A percentile compares a stretch with the other conserved stretches of the same genome.
Conservation (phyloP, 2,797 vertebrate genomes). For the Chiroxiphia lanceolata region DNA sequence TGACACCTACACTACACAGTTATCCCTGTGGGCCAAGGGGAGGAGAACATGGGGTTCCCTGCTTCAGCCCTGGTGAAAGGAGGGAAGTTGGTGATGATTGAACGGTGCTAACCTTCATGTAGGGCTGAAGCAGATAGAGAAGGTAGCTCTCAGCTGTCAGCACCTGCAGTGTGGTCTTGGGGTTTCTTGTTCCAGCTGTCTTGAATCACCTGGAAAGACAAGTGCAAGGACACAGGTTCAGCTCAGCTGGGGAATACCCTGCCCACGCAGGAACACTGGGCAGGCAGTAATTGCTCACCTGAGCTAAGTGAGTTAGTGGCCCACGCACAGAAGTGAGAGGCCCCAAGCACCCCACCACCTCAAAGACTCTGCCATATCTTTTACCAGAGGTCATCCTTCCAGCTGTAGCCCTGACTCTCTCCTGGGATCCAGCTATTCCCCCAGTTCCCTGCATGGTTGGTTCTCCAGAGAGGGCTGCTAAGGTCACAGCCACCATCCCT, state of each 20-base stretch:
- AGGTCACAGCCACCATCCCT: fast-evolving
- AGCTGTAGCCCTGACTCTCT: background rate
- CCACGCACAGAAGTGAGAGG: background rate
- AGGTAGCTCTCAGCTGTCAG: background rate
- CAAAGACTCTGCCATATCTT: background rate
- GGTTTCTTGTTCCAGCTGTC: background rate
- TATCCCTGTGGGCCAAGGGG: background rate
- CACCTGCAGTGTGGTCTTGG: fast-evolving
- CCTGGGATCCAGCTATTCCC: background rate
- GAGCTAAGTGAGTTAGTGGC: background rate
- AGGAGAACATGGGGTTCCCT: background rate
- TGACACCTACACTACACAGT: background rate
- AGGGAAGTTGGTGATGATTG: background rate
- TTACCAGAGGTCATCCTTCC: background rate
- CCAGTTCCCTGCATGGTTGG: fast-evolving
- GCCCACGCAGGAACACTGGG: fast-evolving
- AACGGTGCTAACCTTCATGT: background rate
- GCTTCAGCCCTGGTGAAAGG: background rate
- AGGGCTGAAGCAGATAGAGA: background rate
- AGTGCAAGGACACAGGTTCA: background rate
- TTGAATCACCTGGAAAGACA: conserved; percentile 15
- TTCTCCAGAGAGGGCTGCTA: background rate
- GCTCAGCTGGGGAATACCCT: background rate
- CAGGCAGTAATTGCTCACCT: background rate
- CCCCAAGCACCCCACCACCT: background rate